Percentiles rank a stretch among this genome's conserved stretches.
Conservation (phyloP, 2,113 vertebrate genomes). For the Camelus bactrianus region DNA sequence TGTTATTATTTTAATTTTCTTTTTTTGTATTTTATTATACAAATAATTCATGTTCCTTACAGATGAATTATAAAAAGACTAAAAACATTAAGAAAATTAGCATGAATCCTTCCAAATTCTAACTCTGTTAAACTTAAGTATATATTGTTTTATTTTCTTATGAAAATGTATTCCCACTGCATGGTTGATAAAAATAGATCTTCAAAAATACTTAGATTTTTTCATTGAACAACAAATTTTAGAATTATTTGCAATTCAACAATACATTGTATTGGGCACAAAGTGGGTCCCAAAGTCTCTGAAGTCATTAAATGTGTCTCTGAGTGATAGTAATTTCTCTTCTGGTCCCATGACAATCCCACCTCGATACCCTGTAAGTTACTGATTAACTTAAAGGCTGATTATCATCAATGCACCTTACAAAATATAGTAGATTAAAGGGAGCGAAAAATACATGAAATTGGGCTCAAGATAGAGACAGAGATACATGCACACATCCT, state of each 20-base stretch:
- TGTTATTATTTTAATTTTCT: slow-evolving; percentile 25
- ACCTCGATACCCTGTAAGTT: neutral
- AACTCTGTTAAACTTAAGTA: neutral
- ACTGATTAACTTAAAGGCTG: neutral
- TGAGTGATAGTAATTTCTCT: neutral
- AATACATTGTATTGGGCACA: neutral
- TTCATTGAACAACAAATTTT: neutral
- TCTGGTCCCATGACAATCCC: neutral
- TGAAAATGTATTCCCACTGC: slow-evolving; percentile 1
- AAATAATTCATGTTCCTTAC: slow-evolving; percentile 11
- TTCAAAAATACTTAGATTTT: neutral
- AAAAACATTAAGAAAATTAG: neutral
- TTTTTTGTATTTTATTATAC: slow-evolving; percentile 11
- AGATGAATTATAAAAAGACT: neutral
- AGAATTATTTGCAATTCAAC: slow-evolving; percentile 42
- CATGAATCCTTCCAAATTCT: neutral
- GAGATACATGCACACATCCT: neutral
- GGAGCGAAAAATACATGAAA: neutral
- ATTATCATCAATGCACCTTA: neutral
- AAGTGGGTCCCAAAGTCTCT: neutral
- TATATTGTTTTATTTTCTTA: neutral
- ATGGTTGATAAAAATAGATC: neutral
- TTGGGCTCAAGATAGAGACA: neutral
- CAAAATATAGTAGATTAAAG: neutral
- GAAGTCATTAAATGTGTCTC: neutral